Base-by-base conservation (phyloP, 1,140 invertebrate genomes). In the Halictus rubicundus region DNA sequence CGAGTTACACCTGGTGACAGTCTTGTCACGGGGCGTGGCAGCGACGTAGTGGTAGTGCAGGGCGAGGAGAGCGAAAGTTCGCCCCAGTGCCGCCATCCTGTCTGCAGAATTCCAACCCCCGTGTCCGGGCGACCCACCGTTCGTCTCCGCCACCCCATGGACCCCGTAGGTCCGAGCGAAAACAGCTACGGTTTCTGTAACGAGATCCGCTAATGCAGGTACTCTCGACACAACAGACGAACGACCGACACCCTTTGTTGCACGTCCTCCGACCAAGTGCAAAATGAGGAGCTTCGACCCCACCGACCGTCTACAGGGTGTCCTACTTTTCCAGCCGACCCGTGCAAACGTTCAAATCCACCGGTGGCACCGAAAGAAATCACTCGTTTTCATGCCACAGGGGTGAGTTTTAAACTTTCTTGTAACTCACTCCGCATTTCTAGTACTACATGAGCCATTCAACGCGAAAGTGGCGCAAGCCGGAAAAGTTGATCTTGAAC, bases 21-120 rank as follows among this genome's bases (percentile, higher is more conserved):
- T 81, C 54, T 57, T 49, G 78, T 80, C 39, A 75, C 60, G 74
- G 76, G 68, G 81, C 84, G 80, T 75, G 81, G 81, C 81, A 80
- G 52, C 88, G 89, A 87, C 85, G 89, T 88, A 91, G 88, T 91
- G 86, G 87, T 84, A 82, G 88, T 79, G 72, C 78, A 70, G 71
- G 82, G 81, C 80, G 37, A 89, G 92, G 91, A 92, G 91, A 93
- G 92, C 90, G 92, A 93, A 93, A 93, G 92, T 93, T 92, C 91
- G 92, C 89, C 92, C 92, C 88, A 93, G 92, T 93, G 92, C 90
- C 92, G 92, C 89, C 89, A 90, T 93, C 90, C 91, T 91, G 90
- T 90, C 88, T 89, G 87, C 81, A 82, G 77, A 85, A 84, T 83
- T 86, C 82, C 81, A 77, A 81, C 61, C 83, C 85, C 73, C 59